Percentiles rank a stretch among this genome's conserved stretches.
phyloP scores from a whole-genome alignment of 2,797 vertebrate species.

The Rhinoraja longicauda region DNA sequence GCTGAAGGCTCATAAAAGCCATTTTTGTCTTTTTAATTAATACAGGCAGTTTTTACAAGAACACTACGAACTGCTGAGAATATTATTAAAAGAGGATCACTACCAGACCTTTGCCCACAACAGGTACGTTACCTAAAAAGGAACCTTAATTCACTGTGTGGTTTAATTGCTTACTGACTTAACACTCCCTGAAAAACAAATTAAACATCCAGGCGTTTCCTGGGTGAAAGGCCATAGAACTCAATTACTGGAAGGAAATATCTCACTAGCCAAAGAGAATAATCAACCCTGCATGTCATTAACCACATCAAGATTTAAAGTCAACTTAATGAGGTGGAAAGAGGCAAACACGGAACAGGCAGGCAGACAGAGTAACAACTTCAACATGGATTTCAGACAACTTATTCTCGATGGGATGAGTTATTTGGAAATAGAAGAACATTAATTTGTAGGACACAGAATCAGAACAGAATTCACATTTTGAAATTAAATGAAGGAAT shows the following conservation, averaged over 20 bases:
- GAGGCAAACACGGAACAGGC: constrained; percentile 44
- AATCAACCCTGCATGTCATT: constrained; percentile 54
- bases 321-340: constrained; percentile 50
- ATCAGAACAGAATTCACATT: background rate
- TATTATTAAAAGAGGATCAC: background rate
- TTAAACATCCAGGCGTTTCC: constrained; percentile 51
- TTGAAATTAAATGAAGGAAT: constrained; percentile 24
- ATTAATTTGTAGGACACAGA: constrained; percentile 44
- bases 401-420: constrained; percentile 37
- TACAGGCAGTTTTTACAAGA: background rate
- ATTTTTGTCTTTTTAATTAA: background rate
- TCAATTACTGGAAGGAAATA: constrained; percentile 63
- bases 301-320: constrained; percentile 51
- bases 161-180: constrained; percentile 54
- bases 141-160: constrained; percentile 53
- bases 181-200: constrained; percentile 58
- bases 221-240: constrained; percentile 56
- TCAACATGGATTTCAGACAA: constrained; percentile 12
- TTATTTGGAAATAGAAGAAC: constrained; percentile 51
- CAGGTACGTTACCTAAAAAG: constrained; percentile 51
- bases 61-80: background rate
- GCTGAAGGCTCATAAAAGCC: background rate
- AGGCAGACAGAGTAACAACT: constrained; percentile 34
- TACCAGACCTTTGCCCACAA: background rate
- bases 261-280: constrained; percentile 59